Percentiles rank a stretch among this genome's conserved stretches.
phyloP scores from a whole-genome alignment of 1,140 invertebrate species.

The Diorhabda sublineata region DNA sequence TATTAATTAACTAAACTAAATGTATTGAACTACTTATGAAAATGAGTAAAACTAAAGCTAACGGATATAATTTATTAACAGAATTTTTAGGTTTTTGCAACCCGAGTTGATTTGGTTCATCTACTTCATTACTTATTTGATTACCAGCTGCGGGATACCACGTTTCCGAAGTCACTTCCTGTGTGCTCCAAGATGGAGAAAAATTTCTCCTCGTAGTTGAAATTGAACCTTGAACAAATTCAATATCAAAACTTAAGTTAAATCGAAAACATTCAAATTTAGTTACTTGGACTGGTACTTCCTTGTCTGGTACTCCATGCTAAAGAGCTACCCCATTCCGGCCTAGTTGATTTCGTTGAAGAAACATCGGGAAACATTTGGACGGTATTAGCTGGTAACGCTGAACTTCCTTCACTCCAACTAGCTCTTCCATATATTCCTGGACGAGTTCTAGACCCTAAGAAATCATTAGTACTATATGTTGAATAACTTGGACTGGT shows the following conservation, averaged over 20 bases:
- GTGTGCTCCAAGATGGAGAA: constrained; percentile 7
- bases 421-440: constrained; percentile 50
- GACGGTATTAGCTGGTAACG: constrained; percentile 25
- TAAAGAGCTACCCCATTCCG: constrained; percentile 30
- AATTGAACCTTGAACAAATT: not conserved
- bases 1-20: too few species aligned
- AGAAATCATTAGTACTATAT: constrained; percentile 10
- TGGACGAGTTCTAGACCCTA: constrained; percentile 44
- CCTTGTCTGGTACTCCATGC: constrained; percentile 4
- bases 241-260: too few species aligned
- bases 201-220: not conserved
- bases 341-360: constrained; percentile 41
- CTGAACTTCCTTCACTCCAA: constrained; percentile 25
- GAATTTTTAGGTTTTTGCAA: constrained; percentile 44
- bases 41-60: not conserved
- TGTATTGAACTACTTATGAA: too few species aligned
- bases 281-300: not conserved
- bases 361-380: constrained; percentile 29
- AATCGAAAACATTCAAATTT: not conserved
- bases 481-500: constrained; percentile 5
- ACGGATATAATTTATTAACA: not conserved
- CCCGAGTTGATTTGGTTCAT: constrained; percentile 59
- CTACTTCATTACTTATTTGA: constrained; percentile 54
- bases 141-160: constrained; percentile 53
- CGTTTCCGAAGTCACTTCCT: constrained; percentile 27